Percentiles rank a stretch among this genome's conserved stretches.
These are phyloP conservation scores for Sinelater perroti DNA, from an alignment of 2,888 invertebrate genomes.

Conservation along the genomic window DNA sequence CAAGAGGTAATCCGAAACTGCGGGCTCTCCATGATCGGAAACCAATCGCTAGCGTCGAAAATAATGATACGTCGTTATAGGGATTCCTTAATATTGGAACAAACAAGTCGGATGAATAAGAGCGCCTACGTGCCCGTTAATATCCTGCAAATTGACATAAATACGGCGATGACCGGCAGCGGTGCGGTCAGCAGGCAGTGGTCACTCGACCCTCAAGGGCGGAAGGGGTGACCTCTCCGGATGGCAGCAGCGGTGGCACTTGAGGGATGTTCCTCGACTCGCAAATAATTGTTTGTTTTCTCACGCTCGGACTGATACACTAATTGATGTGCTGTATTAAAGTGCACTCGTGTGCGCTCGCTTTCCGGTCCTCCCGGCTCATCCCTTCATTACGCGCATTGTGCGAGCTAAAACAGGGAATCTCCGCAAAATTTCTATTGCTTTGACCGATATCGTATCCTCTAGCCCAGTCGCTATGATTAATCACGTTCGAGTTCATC, in stretches of 20 bases:
- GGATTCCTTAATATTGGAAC: constrained; percentile 55
- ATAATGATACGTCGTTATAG: constrained; percentile 59
- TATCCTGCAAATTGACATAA: constrained; percentile 58
- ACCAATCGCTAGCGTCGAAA: constrained; percentile 56
- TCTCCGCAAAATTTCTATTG: constrained; percentile 55
- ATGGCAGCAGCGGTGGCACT: constrained; percentile 59
- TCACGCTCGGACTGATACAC: constrained; percentile 60
- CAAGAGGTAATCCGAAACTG: constrained; percentile 58
- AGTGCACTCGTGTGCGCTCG: constrained; percentile 57
- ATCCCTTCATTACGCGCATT: constrained; percentile 55
- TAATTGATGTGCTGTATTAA: constrained; percentile 62
- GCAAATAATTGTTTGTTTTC: constrained; percentile 63
- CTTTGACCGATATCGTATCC: constrained; percentile 55
- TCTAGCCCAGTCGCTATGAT: constrained; percentile 51
- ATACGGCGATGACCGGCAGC: constrained; percentile 49
- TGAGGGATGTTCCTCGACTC: constrained; percentile 57
- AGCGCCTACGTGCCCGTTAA: constrained; percentile 52
- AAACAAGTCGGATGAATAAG: constrained; percentile 53
- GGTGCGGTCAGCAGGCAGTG: constrained; percentile 48
- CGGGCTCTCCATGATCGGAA: constrained; percentile 45
- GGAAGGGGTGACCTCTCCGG: constrained; percentile 53
- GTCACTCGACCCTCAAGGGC: constrained; percentile 42
- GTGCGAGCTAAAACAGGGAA: constrained; percentile 55
- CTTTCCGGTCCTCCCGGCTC: constrained; percentile 51
- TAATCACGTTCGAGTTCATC: constrained; percentile 38